Conservation (phyloP, 2,888 invertebrate genomes). For the Myopa tessellatipennis region DNA sequence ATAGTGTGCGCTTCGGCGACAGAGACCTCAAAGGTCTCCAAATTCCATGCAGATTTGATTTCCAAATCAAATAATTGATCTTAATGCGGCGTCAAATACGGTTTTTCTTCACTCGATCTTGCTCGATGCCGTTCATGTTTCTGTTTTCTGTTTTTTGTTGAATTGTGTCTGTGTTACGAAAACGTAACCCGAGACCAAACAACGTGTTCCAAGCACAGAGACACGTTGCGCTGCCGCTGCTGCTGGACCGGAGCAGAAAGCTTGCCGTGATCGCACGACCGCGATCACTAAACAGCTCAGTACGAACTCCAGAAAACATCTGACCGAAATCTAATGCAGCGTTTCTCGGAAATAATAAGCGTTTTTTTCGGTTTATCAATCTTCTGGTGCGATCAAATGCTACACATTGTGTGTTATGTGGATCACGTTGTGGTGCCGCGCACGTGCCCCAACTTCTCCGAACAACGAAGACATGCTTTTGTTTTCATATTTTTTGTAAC, state of each 20-base stretch:
- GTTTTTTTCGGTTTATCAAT: not conserved
- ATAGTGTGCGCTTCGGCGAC: slow-evolving; percentile 2
- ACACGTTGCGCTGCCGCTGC: not conserved
- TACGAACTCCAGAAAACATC: not conserved
- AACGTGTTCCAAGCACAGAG: not conserved
- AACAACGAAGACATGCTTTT: not conserved
- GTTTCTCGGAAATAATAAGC: slow-evolving; percentile 45
- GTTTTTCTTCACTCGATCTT: slow-evolving; percentile 30
- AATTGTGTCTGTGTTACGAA: not conserved
- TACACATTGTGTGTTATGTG: not conserved
- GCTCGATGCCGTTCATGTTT: not conserved
- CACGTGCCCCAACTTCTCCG: slow-evolving; percentile 32
- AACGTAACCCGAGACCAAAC: not conserved
- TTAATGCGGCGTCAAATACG: slow-evolving; percentile 63
- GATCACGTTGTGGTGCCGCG: slow-evolving; percentile 30
- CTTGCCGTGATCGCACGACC: slow-evolving; percentile 8
- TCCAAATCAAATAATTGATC: slow-evolving; percentile 67
- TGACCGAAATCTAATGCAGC: slow-evolving; percentile 5
- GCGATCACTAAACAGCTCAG: not conserved
- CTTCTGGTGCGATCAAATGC: not conserved
- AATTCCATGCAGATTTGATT: slow-evolving; percentile 64
- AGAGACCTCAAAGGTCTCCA: slow-evolving; percentile 48
- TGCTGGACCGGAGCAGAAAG: not conserved
- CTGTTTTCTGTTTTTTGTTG: not conserved
- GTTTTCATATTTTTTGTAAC: not conserved